Evolutionary conservation across 2,113 vertebrate genomes (phyloP).

Genomic region (Globicephala melas): DNA sequence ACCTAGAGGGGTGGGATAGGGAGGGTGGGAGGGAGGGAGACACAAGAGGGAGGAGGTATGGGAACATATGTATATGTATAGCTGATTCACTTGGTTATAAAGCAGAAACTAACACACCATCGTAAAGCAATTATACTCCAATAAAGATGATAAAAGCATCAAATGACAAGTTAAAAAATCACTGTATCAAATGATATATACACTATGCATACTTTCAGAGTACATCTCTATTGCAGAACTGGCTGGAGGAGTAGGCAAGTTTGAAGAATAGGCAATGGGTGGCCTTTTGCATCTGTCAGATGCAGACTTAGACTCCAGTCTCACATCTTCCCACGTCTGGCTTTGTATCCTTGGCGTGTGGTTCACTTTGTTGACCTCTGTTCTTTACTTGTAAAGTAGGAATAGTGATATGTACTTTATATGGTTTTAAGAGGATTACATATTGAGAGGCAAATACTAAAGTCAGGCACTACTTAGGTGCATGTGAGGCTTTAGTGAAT

Average conservation of each 20-base stretch:
- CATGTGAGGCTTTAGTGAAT: neutral
- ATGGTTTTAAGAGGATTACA: neutral
- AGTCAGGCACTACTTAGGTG: neutral
- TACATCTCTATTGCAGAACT: neutral
- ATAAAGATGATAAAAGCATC: neutral
- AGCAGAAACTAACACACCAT: no score
- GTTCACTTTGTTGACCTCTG: neutral
- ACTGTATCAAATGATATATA: neutral
- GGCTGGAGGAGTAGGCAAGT: neutral
- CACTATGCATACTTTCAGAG: neutral
- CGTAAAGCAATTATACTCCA: no score
- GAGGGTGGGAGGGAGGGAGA: no score
- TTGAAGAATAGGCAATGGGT: neutral
- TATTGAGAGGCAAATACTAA: neutral
- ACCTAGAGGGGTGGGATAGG: no score
- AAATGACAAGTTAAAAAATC: conserved; percentile 44
- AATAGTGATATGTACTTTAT: neutral
- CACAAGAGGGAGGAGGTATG: no score
- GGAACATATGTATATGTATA: no score
- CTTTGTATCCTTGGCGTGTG: neutral
- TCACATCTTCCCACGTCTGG: neutral
- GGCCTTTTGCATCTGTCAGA: neutral
- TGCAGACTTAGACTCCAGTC: neutral
- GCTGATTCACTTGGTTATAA: no score
- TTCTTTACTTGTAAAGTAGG: neutral